These are phyloP conservation scores for Euthynnus affinis DNA, from an alignment of 2,797 vertebrate species.

Conservation along the genomic window DNA sequence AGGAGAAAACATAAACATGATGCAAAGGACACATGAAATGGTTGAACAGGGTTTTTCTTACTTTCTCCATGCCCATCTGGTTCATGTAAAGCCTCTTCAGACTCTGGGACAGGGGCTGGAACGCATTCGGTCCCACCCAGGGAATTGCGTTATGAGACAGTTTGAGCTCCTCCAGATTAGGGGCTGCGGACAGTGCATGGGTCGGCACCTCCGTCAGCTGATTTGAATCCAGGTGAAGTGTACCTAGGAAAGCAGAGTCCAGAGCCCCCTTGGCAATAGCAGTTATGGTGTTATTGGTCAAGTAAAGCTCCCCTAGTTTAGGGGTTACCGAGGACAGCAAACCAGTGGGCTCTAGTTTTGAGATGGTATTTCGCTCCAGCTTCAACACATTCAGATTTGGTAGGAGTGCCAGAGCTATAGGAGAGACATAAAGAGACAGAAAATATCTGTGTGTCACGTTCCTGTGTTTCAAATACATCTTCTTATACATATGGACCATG, in stretches of 20 bases:
- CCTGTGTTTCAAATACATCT: not conserved
- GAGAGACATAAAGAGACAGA: conserved; percentile 28
- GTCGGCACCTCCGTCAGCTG: conserved; percentile 87
- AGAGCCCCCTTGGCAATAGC: conserved; percentile 79
- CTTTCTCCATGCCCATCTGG: conserved; percentile 86
- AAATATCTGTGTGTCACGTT: not conserved
- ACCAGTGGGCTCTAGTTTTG: conserved; percentile 76
- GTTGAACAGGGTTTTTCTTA: conserved; percentile 45
- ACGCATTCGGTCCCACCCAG: conserved; percentile 78
- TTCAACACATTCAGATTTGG: conserved; percentile 89
- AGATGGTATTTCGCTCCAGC: conserved; percentile 88
- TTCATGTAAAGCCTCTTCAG: conserved; percentile 91
- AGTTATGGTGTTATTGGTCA: conserved; percentile 86
- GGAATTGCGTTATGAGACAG: conserved; percentile 88
- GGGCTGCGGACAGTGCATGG: conserved; percentile 70
- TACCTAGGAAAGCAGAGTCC: conserved; percentile 82
- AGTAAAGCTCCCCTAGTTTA: conserved; percentile 87
- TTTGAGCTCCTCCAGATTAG: conserved; percentile 86
- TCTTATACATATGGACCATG: not conserved
- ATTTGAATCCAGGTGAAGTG: conserved; percentile 90
- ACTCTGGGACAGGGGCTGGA: conserved; percentile 82
- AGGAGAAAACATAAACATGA: not conserved
- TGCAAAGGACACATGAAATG: not conserved
- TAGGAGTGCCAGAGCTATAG: conserved; percentile 77
- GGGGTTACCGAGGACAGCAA: conserved; percentile 78